phyloP scores from a whole-genome alignment of 2,888 invertebrate species.

The Ormia ochracea region DNA sequence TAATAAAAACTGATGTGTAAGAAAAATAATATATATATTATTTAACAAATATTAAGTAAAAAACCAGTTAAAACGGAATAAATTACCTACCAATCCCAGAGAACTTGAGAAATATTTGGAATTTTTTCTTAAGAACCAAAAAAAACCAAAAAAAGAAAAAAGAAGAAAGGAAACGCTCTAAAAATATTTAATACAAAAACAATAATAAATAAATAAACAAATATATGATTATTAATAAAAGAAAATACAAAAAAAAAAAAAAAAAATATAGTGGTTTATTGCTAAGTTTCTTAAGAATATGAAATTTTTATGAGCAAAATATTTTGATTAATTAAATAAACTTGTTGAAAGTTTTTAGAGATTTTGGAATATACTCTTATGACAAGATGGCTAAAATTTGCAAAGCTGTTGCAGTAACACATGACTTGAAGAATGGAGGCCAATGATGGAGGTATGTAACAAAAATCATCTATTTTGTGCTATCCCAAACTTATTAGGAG shows the following conservation, averaged over 20 bases:
- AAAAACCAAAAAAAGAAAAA: too few species aligned
- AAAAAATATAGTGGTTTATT: constrained; percentile 14
- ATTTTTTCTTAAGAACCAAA: constrained; percentile 64
- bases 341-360: not conserved
- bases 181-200: constrained; percentile 63
- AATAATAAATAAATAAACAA: constrained; percentile 45
- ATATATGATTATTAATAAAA: constrained; percentile 61
- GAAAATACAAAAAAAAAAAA: constrained; percentile 44
- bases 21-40: constrained; percentile 35
- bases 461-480: too few species aligned
- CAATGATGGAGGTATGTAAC: not conserved
- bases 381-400: not conserved
- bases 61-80: constrained; percentile 52
- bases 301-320: not conserved
- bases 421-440: not conserved
- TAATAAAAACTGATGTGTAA: constrained; percentile 50
- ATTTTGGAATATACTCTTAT: not conserved
- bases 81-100: constrained; percentile 62
- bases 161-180: constrained; percentile 57
- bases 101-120: constrained; percentile 64
- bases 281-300: not conserved
- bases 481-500: too few species aligned
- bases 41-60: constrained; percentile 38
- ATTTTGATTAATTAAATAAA: not conserved
- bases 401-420: not conserved